Evolutionary conservation across 2,113 vertebrate genomes (phyloP), one percentile per base, ranked within the genome.

Genomic region (Sorex fumeus): DNA sequence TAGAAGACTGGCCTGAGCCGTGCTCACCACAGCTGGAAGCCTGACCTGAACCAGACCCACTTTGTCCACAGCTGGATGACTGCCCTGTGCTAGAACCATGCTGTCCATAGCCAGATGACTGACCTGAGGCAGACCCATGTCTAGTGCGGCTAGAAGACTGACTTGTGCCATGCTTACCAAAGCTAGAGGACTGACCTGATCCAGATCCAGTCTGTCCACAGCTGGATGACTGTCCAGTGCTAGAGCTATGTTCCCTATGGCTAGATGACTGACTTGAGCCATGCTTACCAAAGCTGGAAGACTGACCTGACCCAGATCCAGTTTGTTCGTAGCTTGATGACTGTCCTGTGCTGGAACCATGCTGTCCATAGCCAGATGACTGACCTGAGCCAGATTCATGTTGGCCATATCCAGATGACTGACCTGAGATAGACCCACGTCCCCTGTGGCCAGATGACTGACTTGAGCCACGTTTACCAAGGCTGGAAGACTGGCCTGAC

Each of bases 401-500:
- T 0, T 12, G n/a, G 0, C 6, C 23, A 16, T 2, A 30, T 13
- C 34, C 16, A 0, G 34, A 81, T 13, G 75, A 45, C 18, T 79
- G 64, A 1, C 1, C 3, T 5, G 13, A 74, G 2, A 3, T 40
- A 40, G 40, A 40, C 40, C 21, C 7, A 3, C 19, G 8, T 2
- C 11, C n/a, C 0, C 6, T 28, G 15, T 1, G 28, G 9, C 34
- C 11, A 0, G 34, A 81, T 6, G 75, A 60, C 13, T 80, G 66
- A 0, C 15, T 0, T 28, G n/a, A 62, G 1, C 1, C 0, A 28
- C 45, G 32, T 0, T n/a, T 18, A n/a, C 84, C 40, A 0, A 6
- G 25, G 2, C 7, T 79, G 3, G 50, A 50, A 2, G 83, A 60
- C 12, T 90, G n/a, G 8, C 43, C 18, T 36, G n/a, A 34, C 3